Conservation (phyloP, 2,888 invertebrate genomes). For the Hydroisotoma schaefferi region DNA sequence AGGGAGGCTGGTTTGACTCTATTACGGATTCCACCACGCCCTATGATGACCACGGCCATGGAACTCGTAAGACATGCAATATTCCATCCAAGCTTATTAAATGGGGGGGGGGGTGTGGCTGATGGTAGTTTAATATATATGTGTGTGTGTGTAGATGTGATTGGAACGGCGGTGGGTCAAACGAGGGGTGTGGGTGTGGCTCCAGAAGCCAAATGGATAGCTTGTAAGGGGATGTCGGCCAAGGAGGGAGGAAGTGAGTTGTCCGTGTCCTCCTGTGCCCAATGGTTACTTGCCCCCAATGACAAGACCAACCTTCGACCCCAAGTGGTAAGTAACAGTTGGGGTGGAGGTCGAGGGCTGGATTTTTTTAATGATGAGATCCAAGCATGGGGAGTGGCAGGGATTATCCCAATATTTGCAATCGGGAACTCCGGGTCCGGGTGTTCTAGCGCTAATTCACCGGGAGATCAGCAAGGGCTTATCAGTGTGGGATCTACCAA, state of each 20-base stretch:
- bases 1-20: background rate
- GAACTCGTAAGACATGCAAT: no score
- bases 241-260: background rate
- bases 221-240: background rate
- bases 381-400: background rate
- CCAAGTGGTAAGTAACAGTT: background rate
- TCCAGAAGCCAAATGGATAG: background rate
- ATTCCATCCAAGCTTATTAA: no score
- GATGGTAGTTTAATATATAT: no score
- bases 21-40: background rate
- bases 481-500: constrained; percentile 3
- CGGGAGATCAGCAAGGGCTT: background rate
- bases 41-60: background rate
- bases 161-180: background rate
- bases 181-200: background rate
- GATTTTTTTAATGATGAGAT: background rate
- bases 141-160: no score
- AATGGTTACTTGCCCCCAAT: constrained; percentile 1
- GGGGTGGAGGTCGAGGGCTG: background rate
- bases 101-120: no score
- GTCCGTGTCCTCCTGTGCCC: background rate
- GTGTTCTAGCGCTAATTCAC: background rate
- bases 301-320: background rate
- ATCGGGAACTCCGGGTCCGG: background rate
- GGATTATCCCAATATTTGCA: background rate